Percentiles rank a stretch among this genome's conserved stretches.
Conservation (phyloP, 2,888 invertebrate genomes). For the Cosmia pyralina region DNA sequence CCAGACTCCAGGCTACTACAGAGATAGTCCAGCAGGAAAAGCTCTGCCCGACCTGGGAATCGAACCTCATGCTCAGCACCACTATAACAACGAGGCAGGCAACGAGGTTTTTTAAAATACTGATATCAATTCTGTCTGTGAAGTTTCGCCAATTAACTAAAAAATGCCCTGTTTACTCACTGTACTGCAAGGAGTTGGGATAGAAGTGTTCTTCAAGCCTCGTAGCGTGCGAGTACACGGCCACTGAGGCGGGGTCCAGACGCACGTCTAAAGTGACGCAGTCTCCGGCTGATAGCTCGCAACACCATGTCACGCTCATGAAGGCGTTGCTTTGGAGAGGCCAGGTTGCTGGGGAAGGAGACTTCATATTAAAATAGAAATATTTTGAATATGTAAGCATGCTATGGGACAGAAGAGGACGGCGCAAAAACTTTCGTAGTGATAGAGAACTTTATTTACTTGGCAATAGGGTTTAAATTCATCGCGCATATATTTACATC, state of each 20-base stretch:
- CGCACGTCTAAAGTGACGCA: slow-evolving; percentile 85
- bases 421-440: too few relatives aligned
- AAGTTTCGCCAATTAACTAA: neutral
- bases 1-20: too few relatives aligned
- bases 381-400: too few relatives aligned
- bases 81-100: too few relatives aligned
- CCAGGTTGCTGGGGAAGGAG: slow-evolving; percentile 75
- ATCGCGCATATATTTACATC: too few relatives aligned
- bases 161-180: slow-evolving; percentile 84
- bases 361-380: neutral
- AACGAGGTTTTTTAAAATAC: too few relatives aligned
- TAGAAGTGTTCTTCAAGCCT: slow-evolving; percentile 95
- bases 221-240: slow-evolving; percentile 91
- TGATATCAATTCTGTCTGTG: neutral
- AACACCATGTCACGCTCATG: slow-evolving; percentile 82
- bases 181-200: slow-evolving; percentile 94
- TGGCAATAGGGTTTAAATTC: too few relatives aligned
- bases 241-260: slow-evolving; percentile 89
- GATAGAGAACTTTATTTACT: too few relatives aligned
- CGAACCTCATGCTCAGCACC: too few relatives aligned
- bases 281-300: slow-evolving; percentile 73
- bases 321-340: slow-evolving; percentile 85
- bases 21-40: too few relatives aligned
- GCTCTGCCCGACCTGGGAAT: too few relatives aligned
- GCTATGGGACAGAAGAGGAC: too few relatives aligned